A percentile compares a stretch with the other conserved stretches of the same genome.
Conservation (phyloP, 2,113 vertebrate species). For the Mormyrus iriodes region DNA sequence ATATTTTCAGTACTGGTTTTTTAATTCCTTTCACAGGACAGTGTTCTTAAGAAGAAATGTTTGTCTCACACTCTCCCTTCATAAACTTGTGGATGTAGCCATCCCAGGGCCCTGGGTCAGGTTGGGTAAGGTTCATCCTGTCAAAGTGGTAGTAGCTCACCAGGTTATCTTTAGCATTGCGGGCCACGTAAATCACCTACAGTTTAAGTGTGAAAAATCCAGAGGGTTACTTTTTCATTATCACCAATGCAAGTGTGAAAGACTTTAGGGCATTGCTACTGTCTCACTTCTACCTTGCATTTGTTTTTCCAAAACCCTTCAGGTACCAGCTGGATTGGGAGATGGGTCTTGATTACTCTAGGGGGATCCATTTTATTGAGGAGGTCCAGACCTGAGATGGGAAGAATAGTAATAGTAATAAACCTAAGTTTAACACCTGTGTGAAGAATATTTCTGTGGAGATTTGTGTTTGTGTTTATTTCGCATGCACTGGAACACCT, state of each 20-base stretch:
- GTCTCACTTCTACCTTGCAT: conserved; percentile 59
- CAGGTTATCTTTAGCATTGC: conserved; percentile 81
- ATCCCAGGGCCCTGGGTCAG: conserved; percentile 68
- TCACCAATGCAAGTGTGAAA: neutral
- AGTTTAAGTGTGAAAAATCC: neutral
- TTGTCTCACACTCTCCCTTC: conserved; percentile 63
- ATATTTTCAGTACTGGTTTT: neutral
- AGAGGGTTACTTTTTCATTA: neutral
- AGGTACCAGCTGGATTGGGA: conserved; percentile 66
- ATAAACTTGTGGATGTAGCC: conserved; percentile 74
- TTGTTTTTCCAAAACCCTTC: conserved; percentile 66
- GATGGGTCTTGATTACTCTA: conserved; percentile 66
- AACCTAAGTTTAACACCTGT: neutral
- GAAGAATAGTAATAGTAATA: neutral
- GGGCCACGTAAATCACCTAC: conserved; percentile 75
- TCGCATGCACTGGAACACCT: neutral
- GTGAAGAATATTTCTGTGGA: neutral
- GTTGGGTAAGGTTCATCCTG: conserved; percentile 67
- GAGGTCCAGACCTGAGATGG: conserved; percentile 54
- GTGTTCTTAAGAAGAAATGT: neutral
- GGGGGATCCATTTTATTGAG: conserved; percentile 56
- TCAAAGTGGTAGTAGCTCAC: conserved; percentile 82
- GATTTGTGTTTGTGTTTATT: neutral
- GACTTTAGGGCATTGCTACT: neutral
- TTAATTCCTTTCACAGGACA: neutral